These are phyloP conservation scores for Melanaphis sacchari DNA, from an alignment of 1,140 invertebrate genomes.

Conservation along the genomic window DNA sequence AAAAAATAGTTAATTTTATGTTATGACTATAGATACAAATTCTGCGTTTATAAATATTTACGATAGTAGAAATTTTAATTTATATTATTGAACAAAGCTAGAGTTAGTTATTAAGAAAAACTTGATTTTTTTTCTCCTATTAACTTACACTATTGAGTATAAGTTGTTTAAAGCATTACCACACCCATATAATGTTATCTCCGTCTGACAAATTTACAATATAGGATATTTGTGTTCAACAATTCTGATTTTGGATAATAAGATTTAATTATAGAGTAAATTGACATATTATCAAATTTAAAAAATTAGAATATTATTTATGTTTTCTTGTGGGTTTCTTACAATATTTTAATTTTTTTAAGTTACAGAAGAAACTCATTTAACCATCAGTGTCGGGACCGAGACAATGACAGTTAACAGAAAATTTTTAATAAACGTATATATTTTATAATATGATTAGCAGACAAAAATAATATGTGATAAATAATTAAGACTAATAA, in stretches of 20 bases:
- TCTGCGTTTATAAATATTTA: not conserved
- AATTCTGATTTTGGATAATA: not conserved
- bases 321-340: not conserved
- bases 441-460: no score
- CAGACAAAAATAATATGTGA: no score
- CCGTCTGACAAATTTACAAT: no score
- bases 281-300: no score
- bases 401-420: no score
- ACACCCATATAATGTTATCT: not conserved
- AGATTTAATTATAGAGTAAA: not conserved
- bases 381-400: no score
- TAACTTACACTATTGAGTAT: not conserved
- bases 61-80: not conserved
- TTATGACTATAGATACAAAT: not conserved
- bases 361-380: no score
- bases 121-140: not conserved
- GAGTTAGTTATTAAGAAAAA: not conserved
- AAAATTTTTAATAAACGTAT: no score
- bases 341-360: not conserved
- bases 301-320: not conserved
- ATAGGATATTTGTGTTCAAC: not conserved
- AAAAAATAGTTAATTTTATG: constrained; percentile 11
- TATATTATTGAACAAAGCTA: not conserved
- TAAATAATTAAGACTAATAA: no score
- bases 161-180: not conserved